Conservation (phyloP, 2,797 vertebrate genomes). For the Liparis tanakae region DNA sequence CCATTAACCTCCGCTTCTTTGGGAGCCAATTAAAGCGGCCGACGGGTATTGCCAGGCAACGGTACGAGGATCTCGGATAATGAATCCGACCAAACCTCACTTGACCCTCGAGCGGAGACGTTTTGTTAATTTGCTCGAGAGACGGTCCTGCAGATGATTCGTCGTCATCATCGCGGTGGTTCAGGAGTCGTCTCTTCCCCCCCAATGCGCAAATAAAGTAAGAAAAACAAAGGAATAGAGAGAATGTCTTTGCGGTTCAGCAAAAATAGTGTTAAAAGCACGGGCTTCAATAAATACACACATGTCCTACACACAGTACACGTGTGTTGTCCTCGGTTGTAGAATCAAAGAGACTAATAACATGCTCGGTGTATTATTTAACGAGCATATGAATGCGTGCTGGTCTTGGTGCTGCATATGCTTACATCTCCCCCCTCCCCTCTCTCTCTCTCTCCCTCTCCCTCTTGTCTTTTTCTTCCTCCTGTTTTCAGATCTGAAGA, state of each 20-base stretch:
- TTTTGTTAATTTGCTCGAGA: constrained; percentile 27
- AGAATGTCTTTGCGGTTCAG: background rate
- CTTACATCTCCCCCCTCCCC: background rate
- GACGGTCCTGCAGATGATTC: constrained; percentile 30
- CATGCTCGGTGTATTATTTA: background rate
- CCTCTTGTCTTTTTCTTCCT: background rate
- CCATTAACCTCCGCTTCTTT: constrained; percentile 54
- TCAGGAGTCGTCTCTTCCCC: constrained; percentile 1
- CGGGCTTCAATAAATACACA: background rate
- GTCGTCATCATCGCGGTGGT: constrained; percentile 7
- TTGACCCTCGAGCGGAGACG: constrained; percentile 26
- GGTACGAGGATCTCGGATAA: constrained; percentile 27
- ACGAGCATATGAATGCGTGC: background rate
- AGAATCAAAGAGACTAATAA: background rate
- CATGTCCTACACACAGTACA: background rate
- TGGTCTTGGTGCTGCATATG: background rate
- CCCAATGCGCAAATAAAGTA: background rate
- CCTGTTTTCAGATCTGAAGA: constrained; percentile 90
- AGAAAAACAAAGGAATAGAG: background rate
- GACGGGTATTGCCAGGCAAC: constrained; percentile 33
- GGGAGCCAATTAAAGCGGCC: constrained; percentile 55
- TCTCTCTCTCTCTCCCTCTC: background rate
- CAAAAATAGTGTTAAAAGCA: no score
- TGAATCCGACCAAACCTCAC: constrained; percentile 36
- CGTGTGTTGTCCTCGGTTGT: background rate